Conservation (phyloP, 2,797 vertebrate genomes). For the Halcyon badia region DNA sequence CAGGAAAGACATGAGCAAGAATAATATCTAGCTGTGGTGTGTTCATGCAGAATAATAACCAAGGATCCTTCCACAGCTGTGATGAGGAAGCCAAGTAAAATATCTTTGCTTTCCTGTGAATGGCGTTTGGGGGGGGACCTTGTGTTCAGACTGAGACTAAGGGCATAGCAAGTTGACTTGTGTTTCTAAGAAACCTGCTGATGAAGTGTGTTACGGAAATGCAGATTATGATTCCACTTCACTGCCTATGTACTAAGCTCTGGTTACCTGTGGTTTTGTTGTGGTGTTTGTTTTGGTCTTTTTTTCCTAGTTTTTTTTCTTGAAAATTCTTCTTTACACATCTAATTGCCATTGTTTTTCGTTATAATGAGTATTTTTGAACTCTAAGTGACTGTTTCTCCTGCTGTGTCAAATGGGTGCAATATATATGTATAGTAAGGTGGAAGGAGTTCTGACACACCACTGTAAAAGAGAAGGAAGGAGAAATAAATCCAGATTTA, state of each 20-base stretch:
- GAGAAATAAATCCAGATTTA: background rate
- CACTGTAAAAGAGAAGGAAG: background rate
- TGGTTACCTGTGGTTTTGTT: too few relatives aligned
- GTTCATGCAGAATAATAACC: background rate
- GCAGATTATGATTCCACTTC: background rate
- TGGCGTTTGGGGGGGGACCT: accelerated
- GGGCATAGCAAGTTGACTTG: background rate
- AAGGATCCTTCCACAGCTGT: background rate
- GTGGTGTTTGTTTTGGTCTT: too few relatives aligned
- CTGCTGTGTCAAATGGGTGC: background rate
- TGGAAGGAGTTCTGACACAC: background rate
- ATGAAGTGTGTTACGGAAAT: background rate
- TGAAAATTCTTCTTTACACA: background rate
- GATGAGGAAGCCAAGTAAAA: background rate
- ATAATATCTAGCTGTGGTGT: background rate
- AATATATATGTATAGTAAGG: background rate
- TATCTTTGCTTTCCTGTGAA: background rate
- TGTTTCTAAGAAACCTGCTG: background rate
- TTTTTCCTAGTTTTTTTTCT: too few relatives aligned
- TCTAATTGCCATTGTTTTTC: background rate
- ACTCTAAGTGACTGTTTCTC: background rate
- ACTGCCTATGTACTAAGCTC: background rate
- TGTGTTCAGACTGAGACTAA: background rate
- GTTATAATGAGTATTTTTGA: background rate
- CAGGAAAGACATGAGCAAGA: background rate